Base-by-base conservation (phyloP, 1,140 invertebrate species). In the Eupristina koningsbergeri region DNA sequence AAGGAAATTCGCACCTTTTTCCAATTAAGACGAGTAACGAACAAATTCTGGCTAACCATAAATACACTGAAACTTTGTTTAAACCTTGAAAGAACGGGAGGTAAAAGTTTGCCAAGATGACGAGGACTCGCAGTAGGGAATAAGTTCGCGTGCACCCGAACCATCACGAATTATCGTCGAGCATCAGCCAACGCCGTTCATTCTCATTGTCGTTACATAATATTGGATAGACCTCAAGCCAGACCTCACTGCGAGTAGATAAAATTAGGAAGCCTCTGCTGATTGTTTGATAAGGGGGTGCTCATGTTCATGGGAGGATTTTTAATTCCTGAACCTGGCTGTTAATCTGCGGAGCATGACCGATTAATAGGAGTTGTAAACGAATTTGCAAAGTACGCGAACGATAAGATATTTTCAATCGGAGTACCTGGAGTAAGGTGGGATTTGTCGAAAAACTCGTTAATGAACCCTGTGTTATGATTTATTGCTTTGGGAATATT, bases 201-300 rank as follows among this genome's bases (percentile, higher is more conserved):
- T 82, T 87, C 84, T 86, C 85, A 86, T 87, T 85, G 84, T 77
- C 41, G 83, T 87, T 86, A 86, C 84, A 77, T 82, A 74, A 81
- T 71, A 86, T 85, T 83, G 86, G 85, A 86, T 84, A 85, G 74
- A 85, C 77, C 80, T 81, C 81, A 78, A 74, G 45, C n/a, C 73
- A 31, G n/a, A 45, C 84, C 80, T 29, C 63, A 80, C 64, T 76
- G 50, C 26, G 29, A 53, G 29, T 61, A 81, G 71, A 80, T 74
- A 81, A 77, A 47, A 74, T 61, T 64, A 61, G 47, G n/a, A 47
- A 75, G 45, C 41, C 73, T 74, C 8, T 8, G 6, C 29, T 22
- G n/a, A 29, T 19, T 3, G n/a, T 6, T 26, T 15, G 77, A 79
- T 79, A 79, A 69, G 63, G 29, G 11, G 11, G 1, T n/a, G 29